Evolutionary conservation across 2,888 invertebrate genomes (phyloP), one percentile per base, ranked within the genome.

Genomic region (Dynastes grantii): DNA sequence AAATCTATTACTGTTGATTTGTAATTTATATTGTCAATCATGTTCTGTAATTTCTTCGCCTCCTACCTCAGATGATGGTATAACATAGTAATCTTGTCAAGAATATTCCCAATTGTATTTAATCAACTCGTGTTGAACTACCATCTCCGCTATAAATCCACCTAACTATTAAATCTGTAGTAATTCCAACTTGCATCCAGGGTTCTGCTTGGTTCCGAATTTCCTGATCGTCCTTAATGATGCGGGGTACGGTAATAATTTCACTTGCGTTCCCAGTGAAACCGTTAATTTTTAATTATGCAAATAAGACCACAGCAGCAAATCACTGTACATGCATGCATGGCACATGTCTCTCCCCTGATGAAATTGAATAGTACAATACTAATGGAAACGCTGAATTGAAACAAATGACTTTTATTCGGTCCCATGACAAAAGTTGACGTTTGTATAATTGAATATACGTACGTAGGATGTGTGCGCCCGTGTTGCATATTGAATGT

Each of bases 361-460:
- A 63, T 63, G 63, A 40, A 75, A 61, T 75, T 61, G 61, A 75
- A 61, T 75, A 75, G 61, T 22, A 49, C 29, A 75, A 40, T 22
- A 49, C 29, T 61, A 63, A 45, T 61, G 8, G 73, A 45, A 27
- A 61, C n/a, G 45, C 11, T 61, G 49, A 75, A 71, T 45, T 75
- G 73, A 45, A 75, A 75, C 61, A 75, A 75, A 75, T 75, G 61
- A 75, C 49, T 61, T 75, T 73, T 61, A 27, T 27, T 61, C 40
- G 22, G 45, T 75, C 40, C 61, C 61, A 22, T 75, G 61, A 61
- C 53, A 37, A 73, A 73, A 73, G 45, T 75, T 75, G 61, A 61
- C 73, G 29, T 27, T 63, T 58, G 27, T 22, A 63, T 75, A 75
- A 75, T 75, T 61, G 58, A 61, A 75, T 75, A 63, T 63, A 16